Conservation (phyloP, 2,888 invertebrate genomes). For the Fragum fragum region DNA sequence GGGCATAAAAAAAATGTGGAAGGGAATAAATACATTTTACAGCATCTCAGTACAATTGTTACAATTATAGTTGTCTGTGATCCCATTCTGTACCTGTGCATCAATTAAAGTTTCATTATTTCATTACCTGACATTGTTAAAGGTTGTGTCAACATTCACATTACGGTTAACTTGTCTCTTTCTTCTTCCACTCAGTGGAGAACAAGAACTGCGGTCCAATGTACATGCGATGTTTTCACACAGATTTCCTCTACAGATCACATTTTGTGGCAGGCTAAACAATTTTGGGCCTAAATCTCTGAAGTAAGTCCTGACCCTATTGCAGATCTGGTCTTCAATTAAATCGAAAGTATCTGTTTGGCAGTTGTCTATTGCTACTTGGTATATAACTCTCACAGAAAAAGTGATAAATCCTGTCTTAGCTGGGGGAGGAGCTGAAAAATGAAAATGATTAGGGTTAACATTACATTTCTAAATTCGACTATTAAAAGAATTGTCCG, state of each 20-base stretch:
- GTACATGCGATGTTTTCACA: neutral
- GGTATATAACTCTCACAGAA: neutral
- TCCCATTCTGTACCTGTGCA: no score
- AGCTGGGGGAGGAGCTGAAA: neutral
- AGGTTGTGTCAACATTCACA: neutral
- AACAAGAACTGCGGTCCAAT: neutral
- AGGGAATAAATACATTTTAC: no score
- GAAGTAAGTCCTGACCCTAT: neutral
- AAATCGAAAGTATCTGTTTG: neutral
- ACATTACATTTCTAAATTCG: no score
- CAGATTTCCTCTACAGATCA: neutral
- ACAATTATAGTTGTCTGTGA: no score
- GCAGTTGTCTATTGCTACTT: neutral
- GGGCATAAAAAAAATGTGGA: no score
- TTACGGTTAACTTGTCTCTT: neutral
- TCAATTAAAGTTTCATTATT: neutral
- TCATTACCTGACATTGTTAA: slow-evolving; percentile 22
- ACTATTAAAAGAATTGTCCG: no score
- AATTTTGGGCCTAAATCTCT: neutral
- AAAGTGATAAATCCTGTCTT: neutral
- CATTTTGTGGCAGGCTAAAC: neutral
- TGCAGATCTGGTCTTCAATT: neutral
- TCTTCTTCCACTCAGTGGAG: neutral
- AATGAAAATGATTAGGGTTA: no score
- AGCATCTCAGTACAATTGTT: no score